Evolutionary conservation across 2,888 invertebrate species (phyloP).

Genomic region (Torymus aiolomorphi): DNA sequence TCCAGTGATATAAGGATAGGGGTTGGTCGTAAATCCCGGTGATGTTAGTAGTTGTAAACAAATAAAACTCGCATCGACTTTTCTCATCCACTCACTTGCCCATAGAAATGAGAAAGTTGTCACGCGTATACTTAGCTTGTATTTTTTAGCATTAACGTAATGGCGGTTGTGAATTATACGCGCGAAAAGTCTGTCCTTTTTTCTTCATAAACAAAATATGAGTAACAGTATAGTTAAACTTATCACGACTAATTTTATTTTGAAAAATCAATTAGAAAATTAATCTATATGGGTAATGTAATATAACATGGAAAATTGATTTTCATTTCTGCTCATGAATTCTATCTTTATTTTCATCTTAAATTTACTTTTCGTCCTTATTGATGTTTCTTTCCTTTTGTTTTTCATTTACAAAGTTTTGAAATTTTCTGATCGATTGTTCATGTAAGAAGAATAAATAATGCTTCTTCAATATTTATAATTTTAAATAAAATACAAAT

Average conservation of each 20-base stretch:
- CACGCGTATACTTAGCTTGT: constrained; percentile 44
- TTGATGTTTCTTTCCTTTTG: constrained; percentile 21
- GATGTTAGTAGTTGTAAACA: constrained; percentile 42
- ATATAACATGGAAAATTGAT: too few relatives aligned
- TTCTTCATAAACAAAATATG: constrained; percentile 28
- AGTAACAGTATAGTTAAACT: background rate
- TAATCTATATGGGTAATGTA: too few relatives aligned
- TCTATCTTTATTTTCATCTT: constrained; percentile 3
- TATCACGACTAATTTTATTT: too few relatives aligned
- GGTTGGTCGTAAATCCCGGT: constrained; percentile 37
- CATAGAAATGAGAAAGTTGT: constrained; percentile 43
- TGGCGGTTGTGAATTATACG: constrained; percentile 41
- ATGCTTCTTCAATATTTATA: constrained; percentile 41
- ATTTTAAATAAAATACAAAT: constrained; percentile 33
- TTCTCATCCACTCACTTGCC: constrained; percentile 46
- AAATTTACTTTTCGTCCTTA: constrained; percentile 8
- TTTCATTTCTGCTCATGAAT: constrained; percentile 23
- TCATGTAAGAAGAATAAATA: constrained; percentile 33
- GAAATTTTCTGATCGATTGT: constrained; percentile 36
- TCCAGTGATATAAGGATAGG: constrained; percentile 51
- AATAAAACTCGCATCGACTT: constrained; percentile 52
- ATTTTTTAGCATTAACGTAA: constrained; percentile 52
- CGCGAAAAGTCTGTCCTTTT: constrained; percentile 27
- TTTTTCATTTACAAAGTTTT: constrained; percentile 26
- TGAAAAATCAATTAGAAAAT: background rate